These are phyloP conservation scores for Opisthocomus hoazin DNA, from an alignment of 2,113 vertebrate genomes.

Conservation along the genomic window DNA sequence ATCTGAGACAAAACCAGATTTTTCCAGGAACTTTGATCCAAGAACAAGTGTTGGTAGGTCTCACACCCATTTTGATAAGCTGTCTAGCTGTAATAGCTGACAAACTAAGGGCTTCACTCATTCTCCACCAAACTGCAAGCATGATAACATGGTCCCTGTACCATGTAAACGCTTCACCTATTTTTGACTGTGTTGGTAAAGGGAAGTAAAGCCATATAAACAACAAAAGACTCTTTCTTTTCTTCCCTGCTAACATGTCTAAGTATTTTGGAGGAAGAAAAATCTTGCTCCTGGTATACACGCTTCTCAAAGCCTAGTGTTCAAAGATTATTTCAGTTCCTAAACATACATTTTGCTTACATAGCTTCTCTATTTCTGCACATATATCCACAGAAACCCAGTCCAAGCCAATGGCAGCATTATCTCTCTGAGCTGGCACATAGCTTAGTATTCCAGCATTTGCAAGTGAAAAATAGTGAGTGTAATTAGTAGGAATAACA, in stretches of 20 bases:
- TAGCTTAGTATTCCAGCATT: not conserved
- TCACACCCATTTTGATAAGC: not conserved
- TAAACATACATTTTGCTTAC: not conserved
- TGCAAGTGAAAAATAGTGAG: not conserved
- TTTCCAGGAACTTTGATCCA: not conserved
- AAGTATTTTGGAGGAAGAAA: not conserved
- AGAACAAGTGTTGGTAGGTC: not conserved
- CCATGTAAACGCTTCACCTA: not conserved
- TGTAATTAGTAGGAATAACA: not conserved
- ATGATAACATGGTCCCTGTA: not conserved
- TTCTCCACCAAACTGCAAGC: not conserved
- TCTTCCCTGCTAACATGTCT: not conserved
- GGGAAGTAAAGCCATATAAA: not conserved
- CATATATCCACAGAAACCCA: not conserved
- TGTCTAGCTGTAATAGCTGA: not conserved
- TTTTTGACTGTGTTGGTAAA: not conserved
- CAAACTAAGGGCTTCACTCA: not conserved
- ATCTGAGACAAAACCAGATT: not conserved
- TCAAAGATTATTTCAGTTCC: not conserved
- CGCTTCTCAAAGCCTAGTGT: not conserved
- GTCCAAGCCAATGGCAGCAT: not conserved
- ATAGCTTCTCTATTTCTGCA: not conserved
- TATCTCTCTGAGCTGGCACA: not conserved
- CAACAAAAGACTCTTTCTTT: not conserved
- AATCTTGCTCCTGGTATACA: not conserved